phyloP scores from a whole-genome alignment of 2,113 vertebrate species.

The Bostrychus sinensis region DNA sequence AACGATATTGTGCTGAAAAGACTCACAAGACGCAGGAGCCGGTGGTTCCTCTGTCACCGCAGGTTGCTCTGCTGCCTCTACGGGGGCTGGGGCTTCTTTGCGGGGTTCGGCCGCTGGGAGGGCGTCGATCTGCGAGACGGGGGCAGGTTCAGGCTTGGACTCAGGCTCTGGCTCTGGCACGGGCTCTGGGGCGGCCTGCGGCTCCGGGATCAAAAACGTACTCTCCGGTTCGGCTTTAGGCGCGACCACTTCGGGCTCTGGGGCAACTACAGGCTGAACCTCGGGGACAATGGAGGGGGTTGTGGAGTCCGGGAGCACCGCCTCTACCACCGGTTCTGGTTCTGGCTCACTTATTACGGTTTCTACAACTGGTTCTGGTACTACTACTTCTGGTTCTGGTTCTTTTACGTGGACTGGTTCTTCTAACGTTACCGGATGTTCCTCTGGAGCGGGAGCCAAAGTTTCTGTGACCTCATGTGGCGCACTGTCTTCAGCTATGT shows the following conservation, averaged over 20 bases:
- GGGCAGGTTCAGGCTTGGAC: constrained; percentile 45
- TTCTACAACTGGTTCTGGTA: neutral
- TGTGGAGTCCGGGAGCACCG: constrained; percentile 55
- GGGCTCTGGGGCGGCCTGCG: neutral
- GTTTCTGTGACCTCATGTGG: constrained; percentile 36
- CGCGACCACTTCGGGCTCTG: constrained; percentile 5
- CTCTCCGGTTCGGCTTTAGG: constrained; percentile 10
- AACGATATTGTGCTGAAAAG: neutral
- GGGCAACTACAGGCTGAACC: neutral
- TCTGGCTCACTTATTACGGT: neutral
- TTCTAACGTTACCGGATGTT: constrained; percentile 8
- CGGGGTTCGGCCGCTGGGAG: constrained; percentile 59
- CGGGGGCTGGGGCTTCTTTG: constrained; percentile 58
- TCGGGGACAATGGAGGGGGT: neutral
- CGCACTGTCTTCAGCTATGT: constrained; percentile 57
- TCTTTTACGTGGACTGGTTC: constrained; percentile 1
- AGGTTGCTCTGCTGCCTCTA: constrained; percentile 57
- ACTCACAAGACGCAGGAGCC: constrained; percentile 74
- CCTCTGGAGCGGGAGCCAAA: constrained; percentile 2
- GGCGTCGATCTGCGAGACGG: constrained; percentile 58
- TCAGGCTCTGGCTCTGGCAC: neutral
- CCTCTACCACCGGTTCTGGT: constrained; percentile 5
- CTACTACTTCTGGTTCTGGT: neutral
- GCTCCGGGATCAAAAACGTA: neutral
- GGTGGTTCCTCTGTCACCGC: constrained; percentile 57